Evolutionary conservation across 2,888 invertebrate genomes (phyloP).

Genomic region (Anthrax anthrax): DNA sequence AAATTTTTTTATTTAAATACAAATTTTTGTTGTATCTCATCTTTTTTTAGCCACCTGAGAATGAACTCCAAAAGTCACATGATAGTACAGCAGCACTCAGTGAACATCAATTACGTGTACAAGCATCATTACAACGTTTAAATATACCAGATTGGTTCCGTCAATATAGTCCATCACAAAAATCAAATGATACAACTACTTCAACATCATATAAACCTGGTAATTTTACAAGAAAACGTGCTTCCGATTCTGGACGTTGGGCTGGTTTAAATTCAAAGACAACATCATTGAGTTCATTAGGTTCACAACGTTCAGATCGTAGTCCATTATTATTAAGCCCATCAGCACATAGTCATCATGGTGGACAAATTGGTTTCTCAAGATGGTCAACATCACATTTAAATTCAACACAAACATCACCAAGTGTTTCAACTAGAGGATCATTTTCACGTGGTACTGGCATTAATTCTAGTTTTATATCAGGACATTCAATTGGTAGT

Average conservation of each 20-base stretch:
- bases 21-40: no score
- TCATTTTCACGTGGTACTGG: constrained; percentile 48
- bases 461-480: constrained; percentile 36
- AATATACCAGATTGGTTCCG: constrained; percentile 93
- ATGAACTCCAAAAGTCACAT: constrained; percentile 69
- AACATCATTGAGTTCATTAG: constrained; percentile 67
- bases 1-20: no score
- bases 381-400: constrained; percentile 62
- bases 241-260: constrained; percentile 48
- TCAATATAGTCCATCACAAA: constrained; percentile 25
- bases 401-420: constrained; percentile 58
- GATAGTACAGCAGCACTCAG: constrained; percentile 57
- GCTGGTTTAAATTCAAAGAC: constrained; percentile 69
- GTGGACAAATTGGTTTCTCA: constrained; percentile 28
- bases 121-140: constrained; percentile 82
- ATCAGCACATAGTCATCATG: constrained; percentile 35
- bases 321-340: constrained; percentile 34
- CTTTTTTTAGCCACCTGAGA: constrained; percentile 69
- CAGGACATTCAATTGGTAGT: constrained; percentile 51
- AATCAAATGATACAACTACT: constrained; percentile 9
- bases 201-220: constrained; percentile 43
- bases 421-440: constrained; percentile 57
- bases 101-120: constrained; percentile 86
- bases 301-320: constrained; percentile 36
- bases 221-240: constrained; percentile 65